A percentile compares a stretch with the other conserved stretches of the same genome.
These are phyloP conservation scores for Schizopygopsis pylzovi DNA, from an alignment of 2,797 vertebrate species.

Conservation along the genomic window DNA sequence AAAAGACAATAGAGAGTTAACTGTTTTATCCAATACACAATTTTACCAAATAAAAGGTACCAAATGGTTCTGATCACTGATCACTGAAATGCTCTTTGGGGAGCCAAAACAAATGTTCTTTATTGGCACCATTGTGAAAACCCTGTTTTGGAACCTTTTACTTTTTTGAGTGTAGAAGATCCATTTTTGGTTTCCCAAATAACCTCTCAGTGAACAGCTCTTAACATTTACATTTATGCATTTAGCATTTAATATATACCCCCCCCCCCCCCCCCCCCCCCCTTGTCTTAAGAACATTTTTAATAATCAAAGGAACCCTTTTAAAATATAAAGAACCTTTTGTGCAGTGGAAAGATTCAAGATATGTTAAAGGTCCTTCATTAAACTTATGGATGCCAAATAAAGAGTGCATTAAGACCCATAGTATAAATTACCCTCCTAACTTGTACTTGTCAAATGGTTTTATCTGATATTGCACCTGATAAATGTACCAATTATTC, in stretches of 20 bases:
- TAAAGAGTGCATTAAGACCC: not conserved
- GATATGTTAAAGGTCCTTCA: not conserved
- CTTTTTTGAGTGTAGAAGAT: not conserved
- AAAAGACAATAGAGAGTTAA: not conserved
- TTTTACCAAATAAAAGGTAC: no score
- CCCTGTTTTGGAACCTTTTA: not conserved
- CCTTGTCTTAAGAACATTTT: not conserved
- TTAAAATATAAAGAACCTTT: not conserved
- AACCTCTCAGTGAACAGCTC: no score
- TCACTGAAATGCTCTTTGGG: no score
- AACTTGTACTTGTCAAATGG: not conserved
- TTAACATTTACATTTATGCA: no score
- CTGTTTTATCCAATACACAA: not conserved
- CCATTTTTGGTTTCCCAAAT: not conserved
- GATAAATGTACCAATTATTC: constrained; percentile 5
- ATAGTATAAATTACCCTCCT: not conserved
- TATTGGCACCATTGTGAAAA: not conserved
- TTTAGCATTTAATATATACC: no score
- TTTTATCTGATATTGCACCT: constrained; percentile 6
- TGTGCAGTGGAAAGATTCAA: not conserved
- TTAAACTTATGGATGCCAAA: not conserved
- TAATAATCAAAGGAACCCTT: not conserved
- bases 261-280: no score
- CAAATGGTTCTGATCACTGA: no score
- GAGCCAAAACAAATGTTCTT: no score